Evolutionary conservation across 2,113 vertebrate species (phyloP).

Genomic region (Psittacara wagleri): DNA sequence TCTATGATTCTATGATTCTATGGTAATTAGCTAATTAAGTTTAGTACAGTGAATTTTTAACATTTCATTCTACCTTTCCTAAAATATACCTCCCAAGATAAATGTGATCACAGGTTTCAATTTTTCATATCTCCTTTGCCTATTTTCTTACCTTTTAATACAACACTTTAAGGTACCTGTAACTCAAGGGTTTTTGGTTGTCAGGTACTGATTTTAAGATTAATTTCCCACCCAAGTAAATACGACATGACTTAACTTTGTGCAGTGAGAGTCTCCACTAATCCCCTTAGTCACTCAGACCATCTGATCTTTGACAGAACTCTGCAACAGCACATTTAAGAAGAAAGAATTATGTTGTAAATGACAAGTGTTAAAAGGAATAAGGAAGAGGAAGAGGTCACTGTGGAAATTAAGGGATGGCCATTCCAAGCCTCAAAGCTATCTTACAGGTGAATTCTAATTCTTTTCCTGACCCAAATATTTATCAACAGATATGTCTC

Average conservation of each 20-base stretch:
- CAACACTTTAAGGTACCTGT: not conserved
- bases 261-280: not conserved
- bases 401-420: not conserved
- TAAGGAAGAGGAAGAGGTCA: not conserved
- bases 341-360: not conserved
- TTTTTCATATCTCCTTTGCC: not conserved
- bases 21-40: not conserved
- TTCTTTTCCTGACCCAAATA: not conserved
- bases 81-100: not conserved
- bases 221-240: not conserved
- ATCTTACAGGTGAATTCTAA: not conserved
- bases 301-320: not conserved
- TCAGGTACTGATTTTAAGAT: not conserved
- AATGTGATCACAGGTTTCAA: not conserved
- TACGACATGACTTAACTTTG: not conserved
- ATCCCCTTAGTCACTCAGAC: not conserved
- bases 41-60: not conserved
- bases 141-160: not conserved
- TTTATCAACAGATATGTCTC: not conserved
- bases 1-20: not conserved
- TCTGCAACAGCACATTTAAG: not conserved
- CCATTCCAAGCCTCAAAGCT: not conserved
- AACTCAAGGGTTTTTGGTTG: not conserved
- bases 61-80: not conserved
- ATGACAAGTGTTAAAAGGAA: not conserved